Base-by-base conservation (phyloP, 1,140 invertebrate species). In the Liolophura sinensis region DNA sequence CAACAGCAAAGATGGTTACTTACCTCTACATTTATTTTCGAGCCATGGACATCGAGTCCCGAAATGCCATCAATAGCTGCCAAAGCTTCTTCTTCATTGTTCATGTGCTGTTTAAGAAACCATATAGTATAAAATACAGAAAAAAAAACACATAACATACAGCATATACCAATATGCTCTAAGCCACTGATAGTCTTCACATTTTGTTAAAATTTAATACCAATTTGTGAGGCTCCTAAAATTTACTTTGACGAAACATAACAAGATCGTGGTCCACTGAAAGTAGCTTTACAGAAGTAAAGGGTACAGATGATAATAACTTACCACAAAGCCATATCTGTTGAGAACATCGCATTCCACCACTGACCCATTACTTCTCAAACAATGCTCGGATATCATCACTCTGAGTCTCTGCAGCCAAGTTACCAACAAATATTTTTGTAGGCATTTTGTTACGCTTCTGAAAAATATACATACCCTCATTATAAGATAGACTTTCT, bases 271-370 rank as follows among this genome's bases (percentile, higher is more conserved):
- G n/a, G 47, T 62, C 47, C 46, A 27, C 22, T n/a, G 25, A 25
- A 67, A 58, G 48, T 51, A 25, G 40, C 51, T 50, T 63, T 59
- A 27, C 31, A 25, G 14, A 24, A 20, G 22, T 46, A 18, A 56
- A 47, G 20, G 15, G 7, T 3, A 24, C 25, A 25, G 54, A 18
- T 55, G 84, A 46, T 9, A 57, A 16, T 50, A 16, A 74, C 89
- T 88, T 85, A 91, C 90, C 83, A 97, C 94, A 89, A 97, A 97
- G 74, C 94, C 95, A 91, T 94, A 97, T 87, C 96, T 97, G 87
- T 95, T 95, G 67, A 97, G 92, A 76, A 97, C 92, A 88, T 96
- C 95, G 85, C 95, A 97, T 88, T 98, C 95, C 72, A 94, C 91
- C 74, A 98, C 94, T 86, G 92, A 92, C 80, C 95, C 95, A 91